Base-by-base conservation (phyloP, 2,888 invertebrate species). In the Tachina lurida region DNA sequence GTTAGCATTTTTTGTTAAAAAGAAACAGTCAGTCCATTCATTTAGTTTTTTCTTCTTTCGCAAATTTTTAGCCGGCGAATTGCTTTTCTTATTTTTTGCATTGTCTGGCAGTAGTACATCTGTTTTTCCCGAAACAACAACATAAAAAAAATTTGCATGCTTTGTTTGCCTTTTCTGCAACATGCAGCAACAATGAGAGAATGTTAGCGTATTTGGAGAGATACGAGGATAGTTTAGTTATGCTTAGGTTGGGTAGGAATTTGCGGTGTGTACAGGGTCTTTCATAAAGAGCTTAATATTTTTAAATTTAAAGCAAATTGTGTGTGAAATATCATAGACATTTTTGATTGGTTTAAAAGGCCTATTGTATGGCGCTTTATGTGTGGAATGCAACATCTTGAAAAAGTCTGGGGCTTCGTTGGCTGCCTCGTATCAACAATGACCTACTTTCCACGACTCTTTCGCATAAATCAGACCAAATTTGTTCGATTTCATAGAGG, bases 91-190 rank as follows among this genome's bases (percentile, higher is more conserved):
- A 52, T 62, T 68, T 45, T 62, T 67, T 54, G 7, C 62, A 45
- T 60, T 56, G 81, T 83, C 83, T 86, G 65, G 67, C 45, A 82
- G 79, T 78, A 82, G 79, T 78, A 86, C 83, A 86, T 86, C 85
- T 86, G 85, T 79, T 82, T 81, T 78, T 75, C 31, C n/a, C 39
- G 39, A 10, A 75, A 68, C 19, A 73, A 60, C 75, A 70, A 75
- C 45, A 54, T 4, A n/a, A n/a, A 63, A 78, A 70, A 63, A 65
- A 82, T 76, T 77, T 79, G 78, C 71, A 81, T 84, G 52, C 75
- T 60, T 70, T 80, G 74, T 71, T 71, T 71, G 84, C 39, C 31
- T 31, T 65, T 84, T 58, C 17, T 68, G 73, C 81, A 75, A 54
- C 15, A 62, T 67, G 80, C 71, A 70, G 31, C 68, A 70, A 54